Evolutionary conservation across 2,113 vertebrate genomes (phyloP).

Genomic region (Cyprinodon variegatus): DNA sequence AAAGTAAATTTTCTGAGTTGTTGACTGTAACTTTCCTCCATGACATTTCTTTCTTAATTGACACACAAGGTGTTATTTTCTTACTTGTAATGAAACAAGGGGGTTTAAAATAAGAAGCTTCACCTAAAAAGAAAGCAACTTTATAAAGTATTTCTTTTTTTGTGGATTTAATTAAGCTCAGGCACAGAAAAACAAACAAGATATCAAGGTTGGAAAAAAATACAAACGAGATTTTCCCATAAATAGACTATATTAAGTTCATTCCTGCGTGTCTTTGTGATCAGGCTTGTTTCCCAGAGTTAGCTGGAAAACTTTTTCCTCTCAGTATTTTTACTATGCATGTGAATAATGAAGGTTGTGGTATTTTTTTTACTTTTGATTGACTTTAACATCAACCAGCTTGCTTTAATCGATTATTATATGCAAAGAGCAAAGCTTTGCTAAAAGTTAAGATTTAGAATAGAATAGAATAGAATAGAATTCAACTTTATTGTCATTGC

Average conservation of each 20-base stretch:
- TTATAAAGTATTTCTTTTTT: accelerated
- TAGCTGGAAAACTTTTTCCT: background rate
- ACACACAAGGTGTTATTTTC: background rate
- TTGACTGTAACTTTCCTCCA: slow-evolving; percentile 7
- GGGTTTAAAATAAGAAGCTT: slow-evolving; percentile 40
- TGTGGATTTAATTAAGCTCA: background rate
- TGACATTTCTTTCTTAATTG: slow-evolving; percentile 43
- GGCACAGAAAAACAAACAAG: background rate
- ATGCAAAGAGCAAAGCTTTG: too few relatives aligned
- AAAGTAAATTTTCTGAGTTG: slow-evolving; percentile 36
- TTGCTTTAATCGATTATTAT: too few relatives aligned
- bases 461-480: too few relatives aligned
- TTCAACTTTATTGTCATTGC: too few relatives aligned
- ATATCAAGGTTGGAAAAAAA: background rate
- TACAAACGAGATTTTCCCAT: background rate
- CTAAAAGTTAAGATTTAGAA: too few relatives aligned
- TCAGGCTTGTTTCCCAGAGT: background rate
- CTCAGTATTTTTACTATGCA: background rate
- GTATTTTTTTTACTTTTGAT: too few relatives aligned
- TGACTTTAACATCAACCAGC: too few relatives aligned
- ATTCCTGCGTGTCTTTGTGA: background rate
- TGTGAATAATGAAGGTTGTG: too few relatives aligned
- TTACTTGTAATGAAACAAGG: slow-evolving; percentile 13
- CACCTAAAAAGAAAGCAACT: background rate
- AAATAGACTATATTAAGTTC: background rate